phyloP scores from a whole-genome alignment of 2,888 invertebrate species.

The Trichopria drosophilae region DNA sequence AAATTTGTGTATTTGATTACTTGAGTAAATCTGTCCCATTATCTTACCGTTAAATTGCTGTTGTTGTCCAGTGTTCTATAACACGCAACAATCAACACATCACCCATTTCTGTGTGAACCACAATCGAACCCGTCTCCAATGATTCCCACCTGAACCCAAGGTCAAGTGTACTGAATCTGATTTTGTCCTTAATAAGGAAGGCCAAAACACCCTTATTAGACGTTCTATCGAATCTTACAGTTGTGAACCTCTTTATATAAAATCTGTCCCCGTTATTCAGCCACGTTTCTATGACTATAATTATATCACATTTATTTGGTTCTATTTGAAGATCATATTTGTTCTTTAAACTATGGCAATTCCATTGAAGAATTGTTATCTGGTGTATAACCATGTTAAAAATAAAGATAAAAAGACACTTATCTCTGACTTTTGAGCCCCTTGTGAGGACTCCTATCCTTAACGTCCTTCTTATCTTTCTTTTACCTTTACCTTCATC shows the following conservation, averaged over 20 bases:
- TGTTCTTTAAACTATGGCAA: too few relatives aligned
- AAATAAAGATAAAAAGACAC: slow-evolving; percentile 10
- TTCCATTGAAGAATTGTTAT: slow-evolving; percentile 9
- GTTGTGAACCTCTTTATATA: slow-evolving; percentile 4
- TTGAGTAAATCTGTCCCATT: too few relatives aligned
- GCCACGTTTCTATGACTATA: slow-evolving; percentile 22
- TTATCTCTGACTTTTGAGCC: background rate
- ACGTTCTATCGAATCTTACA: slow-evolving; percentile 13
- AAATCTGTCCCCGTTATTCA: slow-evolving; percentile 13
- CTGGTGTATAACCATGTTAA: slow-evolving; percentile 1
- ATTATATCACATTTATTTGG: too few relatives aligned
- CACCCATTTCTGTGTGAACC: background rate
- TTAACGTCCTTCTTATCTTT: too few relatives aligned
- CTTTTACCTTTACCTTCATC: too few relatives aligned
- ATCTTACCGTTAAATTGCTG: too few relatives aligned
- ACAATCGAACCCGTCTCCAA: slow-evolving; percentile 5
- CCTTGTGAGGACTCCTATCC: too few relatives aligned
- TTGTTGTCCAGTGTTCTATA: slow-evolving; percentile 7
- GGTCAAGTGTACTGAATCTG: background rate
- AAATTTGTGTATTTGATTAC: too few relatives aligned
- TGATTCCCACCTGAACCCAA: background rate
- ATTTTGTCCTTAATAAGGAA: slow-evolving; percentile 8
- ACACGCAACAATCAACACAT: slow-evolving; percentile 9
- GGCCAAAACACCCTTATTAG: slow-evolving; percentile 11
- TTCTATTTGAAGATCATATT: too few relatives aligned